phyloP scores from a whole-genome alignment of 2,113 vertebrate species.

The Eudyptes chrysolophus region DNA sequence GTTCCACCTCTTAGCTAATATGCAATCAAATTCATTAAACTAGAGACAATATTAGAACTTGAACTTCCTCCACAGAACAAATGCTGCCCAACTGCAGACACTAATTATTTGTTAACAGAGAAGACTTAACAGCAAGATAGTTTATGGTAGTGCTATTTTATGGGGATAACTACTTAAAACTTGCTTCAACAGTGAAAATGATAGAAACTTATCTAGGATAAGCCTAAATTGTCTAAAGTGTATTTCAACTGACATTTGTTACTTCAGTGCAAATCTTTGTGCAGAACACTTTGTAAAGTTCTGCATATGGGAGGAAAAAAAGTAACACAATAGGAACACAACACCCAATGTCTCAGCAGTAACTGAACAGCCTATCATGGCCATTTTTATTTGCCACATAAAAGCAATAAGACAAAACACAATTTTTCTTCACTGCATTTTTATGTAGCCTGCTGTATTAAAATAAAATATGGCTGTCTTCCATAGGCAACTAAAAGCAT shows the following conservation, averaged over 20 bases:
- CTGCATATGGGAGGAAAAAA: background rate
- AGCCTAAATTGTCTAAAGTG: background rate
- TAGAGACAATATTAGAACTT: background rate
- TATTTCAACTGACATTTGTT: background rate
- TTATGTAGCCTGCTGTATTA: background rate
- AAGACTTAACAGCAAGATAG: background rate
- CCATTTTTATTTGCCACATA: background rate
- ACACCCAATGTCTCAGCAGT: background rate
- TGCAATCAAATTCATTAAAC: background rate
- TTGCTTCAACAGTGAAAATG: background rate
- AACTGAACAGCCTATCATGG: background rate
- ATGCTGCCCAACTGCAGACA: background rate
- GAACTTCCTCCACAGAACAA: background rate
- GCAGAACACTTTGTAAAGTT: background rate
- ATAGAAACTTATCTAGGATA: background rate
- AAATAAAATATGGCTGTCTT: constrained; percentile 19
- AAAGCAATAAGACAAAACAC: background rate
- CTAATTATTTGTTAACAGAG: background rate
- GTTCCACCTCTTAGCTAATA: background rate
- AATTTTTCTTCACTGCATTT: background rate
- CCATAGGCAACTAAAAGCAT: background rate
- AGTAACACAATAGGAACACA: background rate
- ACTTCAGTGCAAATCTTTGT: background rate
- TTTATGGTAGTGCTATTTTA: background rate
- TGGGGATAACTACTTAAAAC: background rate